These are phyloP conservation scores for Gisinianus flammeolus DNA, from an alignment of 2,888 invertebrate genomes.

Conservation along the genomic window DNA sequence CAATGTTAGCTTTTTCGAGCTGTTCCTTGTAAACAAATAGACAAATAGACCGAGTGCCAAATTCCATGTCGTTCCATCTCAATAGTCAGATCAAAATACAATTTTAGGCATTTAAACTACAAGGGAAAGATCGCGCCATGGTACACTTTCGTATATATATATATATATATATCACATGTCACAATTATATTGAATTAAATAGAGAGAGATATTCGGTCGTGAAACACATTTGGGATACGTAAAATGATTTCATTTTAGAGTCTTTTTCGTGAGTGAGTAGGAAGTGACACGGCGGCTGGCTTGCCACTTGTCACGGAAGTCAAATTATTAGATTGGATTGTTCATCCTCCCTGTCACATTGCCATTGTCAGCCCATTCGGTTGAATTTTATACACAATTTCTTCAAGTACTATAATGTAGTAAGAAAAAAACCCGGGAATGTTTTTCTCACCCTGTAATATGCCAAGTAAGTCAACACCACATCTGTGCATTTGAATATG, in stretches of 20 bases:
- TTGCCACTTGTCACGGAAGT: background rate
- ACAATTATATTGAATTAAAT: too few relatives aligned
- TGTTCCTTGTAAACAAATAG: background rate
- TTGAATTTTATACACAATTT: too few relatives aligned
- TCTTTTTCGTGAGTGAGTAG: background rate
- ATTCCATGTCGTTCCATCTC: background rate
- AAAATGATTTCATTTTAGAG: background rate
- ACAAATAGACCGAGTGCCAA: background rate
- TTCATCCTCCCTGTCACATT: background rate
- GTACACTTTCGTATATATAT: too few relatives aligned
- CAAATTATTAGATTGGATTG: background rate
- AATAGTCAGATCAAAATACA: too few relatives aligned
- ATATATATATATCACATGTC: too few relatives aligned
- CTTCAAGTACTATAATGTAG: background rate
- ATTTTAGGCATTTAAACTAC: too few relatives aligned
- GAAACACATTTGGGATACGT: too few relatives aligned
- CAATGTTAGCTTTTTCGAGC: background rate
- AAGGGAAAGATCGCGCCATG: too few relatives aligned
- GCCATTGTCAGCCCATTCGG: background rate
- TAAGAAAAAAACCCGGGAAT: background rate
- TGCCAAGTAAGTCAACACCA: background rate
- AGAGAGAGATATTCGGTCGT: too few relatives aligned
- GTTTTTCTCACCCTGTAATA: background rate
- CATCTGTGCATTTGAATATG: background rate
- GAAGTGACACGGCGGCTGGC: background rate